A percentile compares a stretch with the other conserved stretches of the same genome.
phyloP scores from a whole-genome alignment of 2,888 invertebrate genomes.

The Drosophila infuscata region DNA sequence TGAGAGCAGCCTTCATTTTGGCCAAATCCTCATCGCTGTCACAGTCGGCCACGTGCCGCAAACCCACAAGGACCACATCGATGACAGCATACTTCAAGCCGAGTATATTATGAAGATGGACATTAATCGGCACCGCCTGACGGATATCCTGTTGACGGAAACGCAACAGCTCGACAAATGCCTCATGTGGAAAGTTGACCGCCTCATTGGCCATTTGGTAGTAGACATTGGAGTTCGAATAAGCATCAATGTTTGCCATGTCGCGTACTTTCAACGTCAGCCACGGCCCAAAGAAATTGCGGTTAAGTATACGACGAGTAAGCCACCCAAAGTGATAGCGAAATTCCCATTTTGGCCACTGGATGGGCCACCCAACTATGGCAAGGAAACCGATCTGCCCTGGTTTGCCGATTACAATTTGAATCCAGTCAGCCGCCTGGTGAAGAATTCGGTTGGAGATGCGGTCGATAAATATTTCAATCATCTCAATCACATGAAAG shows the following conservation, averaged over 20 bases:
- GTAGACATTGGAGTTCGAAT: slow-evolving; percentile 50
- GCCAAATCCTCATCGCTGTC: slow-evolving; percentile 41
- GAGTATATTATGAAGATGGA: slow-evolving; percentile 48
- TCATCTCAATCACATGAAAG: slow-evolving; percentile 24
- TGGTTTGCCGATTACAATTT: slow-evolving; percentile 74
- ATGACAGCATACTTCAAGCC: slow-evolving; percentile 56
- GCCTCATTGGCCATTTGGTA: slow-evolving; percentile 58
- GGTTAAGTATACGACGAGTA: slow-evolving; percentile 24
- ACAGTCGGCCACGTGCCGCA: slow-evolving; percentile 51
- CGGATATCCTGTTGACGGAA: slow-evolving; percentile 54
- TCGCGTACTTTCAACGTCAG: slow-evolving; percentile 71
- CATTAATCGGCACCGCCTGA: slow-evolving; percentile 55
- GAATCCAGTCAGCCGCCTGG: slow-evolving; percentile 53
- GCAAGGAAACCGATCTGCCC: slow-evolving; percentile 57
- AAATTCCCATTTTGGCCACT: slow-evolving; percentile 56
- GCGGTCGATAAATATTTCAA: slow-evolving; percentile 60
- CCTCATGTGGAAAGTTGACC: slow-evolving; percentile 47
- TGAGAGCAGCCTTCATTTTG: slow-evolving; percentile 47
- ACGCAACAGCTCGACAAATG: slow-evolving; percentile 51
- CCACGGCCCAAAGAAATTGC: slow-evolving; percentile 55
- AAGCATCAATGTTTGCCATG: slow-evolving; percentile 16
- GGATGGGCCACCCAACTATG: slow-evolving; percentile 43
- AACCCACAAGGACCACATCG: slow-evolving; percentile 54
- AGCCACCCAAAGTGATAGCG: slow-evolving; percentile 42
- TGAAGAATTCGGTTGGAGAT: slow-evolving; percentile 52